phyloP scores from a whole-genome alignment of 2,797 vertebrate genomes.

The Etheostoma perlongum region DNA sequence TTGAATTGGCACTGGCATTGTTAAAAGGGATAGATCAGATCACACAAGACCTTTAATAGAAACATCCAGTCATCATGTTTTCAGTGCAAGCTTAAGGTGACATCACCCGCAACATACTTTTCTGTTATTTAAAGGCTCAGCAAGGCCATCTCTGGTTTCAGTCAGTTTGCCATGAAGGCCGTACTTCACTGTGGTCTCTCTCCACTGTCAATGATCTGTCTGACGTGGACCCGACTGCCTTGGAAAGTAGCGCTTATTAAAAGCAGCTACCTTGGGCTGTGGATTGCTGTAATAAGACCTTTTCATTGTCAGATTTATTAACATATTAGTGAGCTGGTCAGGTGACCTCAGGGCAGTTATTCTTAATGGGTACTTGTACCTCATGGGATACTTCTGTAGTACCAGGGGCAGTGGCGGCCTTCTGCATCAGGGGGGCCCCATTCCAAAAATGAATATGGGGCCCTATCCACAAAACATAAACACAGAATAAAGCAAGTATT shows the following conservation, averaged over 20 bases:
- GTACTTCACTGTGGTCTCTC: constrained; percentile 17
- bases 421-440: no score
- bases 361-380: background rate
- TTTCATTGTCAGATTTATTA: constrained; percentile 3
- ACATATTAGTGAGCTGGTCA: background rate
- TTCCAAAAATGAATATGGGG: no score
- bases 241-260: constrained; percentile 12
- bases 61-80: constrained; percentile 48
- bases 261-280: constrained; percentile 2
- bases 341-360: background rate
- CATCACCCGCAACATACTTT: constrained; percentile 34
- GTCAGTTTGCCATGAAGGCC: constrained; percentile 18
- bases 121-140: constrained; percentile 33
- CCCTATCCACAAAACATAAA: no score
- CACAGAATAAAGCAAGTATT: no score
- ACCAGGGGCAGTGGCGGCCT: background rate
- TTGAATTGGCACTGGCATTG: constrained; percentile 72
- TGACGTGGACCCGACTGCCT: background rate
- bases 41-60: constrained; percentile 57
- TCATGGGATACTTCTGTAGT: background rate
- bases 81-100: constrained; percentile 47
- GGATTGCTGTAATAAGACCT: background rate
- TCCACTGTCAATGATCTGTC: constrained; percentile 8
- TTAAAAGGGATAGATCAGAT: constrained; percentile 70
- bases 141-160: constrained; percentile 17